phyloP scores from a whole-genome alignment of 2,888 invertebrate species.

The Pilophorus perplexus region DNA sequence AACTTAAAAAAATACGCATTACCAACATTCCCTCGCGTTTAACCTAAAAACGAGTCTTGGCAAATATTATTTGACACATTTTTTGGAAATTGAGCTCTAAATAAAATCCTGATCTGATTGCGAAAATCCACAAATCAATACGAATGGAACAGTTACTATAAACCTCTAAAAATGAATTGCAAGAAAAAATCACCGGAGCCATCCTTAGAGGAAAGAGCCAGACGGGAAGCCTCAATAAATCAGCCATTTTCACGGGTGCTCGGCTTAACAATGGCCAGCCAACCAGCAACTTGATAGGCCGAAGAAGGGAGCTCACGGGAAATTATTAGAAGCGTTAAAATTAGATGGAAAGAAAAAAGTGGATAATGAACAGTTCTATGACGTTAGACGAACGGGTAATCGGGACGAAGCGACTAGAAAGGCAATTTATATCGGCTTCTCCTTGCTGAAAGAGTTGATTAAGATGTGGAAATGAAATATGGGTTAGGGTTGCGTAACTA shows the following conservation, averaged over 20 bases:
- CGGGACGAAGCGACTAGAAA: neutral
- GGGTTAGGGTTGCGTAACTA: conserved; percentile 6
- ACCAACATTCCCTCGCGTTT: too few species aligned
- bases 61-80: too few species aligned
- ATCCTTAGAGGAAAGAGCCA: too few species aligned
- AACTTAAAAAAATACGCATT: too few species aligned
- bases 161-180: too few species aligned
- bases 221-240: conserved; percentile 7
- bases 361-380: neutral
- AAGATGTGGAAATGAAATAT: conserved; percentile 16
- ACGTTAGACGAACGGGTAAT: neutral
- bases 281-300: neutral
- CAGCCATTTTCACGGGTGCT: conserved; percentile 9
- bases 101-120: too few species aligned
- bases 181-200: too few species aligned
- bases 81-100: too few species aligned
- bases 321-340: neutral
- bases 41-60: too few species aligned
- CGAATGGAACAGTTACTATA: too few species aligned
- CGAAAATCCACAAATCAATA: too few species aligned
- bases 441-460: too few species aligned
- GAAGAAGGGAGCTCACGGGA: neutral
- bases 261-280: neutral
- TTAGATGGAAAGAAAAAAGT: neutral
- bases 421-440: conserved; percentile 18